Conservation (phyloP, 1,140 invertebrate genomes). For the Gyrodactylus bullatarudis region DNA sequence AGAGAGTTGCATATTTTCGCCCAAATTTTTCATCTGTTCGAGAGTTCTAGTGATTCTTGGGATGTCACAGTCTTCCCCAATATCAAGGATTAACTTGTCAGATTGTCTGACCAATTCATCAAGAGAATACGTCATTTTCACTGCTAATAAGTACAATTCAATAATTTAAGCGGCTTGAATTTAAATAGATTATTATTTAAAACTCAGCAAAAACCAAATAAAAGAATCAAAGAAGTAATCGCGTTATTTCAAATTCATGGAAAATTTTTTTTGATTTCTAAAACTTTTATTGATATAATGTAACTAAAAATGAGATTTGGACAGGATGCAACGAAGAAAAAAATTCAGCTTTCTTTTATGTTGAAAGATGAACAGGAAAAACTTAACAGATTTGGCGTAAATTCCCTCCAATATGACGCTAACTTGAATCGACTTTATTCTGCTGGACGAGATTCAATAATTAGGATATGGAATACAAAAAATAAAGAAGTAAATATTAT, state of each 20-base stretch:
- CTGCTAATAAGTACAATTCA: too few species aligned
- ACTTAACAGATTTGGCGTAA: constrained; percentile 66
- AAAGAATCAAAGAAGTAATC: too few species aligned
- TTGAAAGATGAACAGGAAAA: constrained; percentile 77
- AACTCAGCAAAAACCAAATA: too few species aligned
- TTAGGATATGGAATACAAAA: constrained; percentile 55
- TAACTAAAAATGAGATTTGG: background rate
- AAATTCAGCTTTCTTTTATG: constrained; percentile 57
- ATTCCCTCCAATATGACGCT: constrained; percentile 66
- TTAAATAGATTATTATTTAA: too few species aligned
- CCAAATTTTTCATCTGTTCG: background rate
- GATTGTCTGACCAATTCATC: constrained; percentile 9
- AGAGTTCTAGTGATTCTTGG: constrained; percentile 8
- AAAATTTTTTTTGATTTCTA: too few species aligned
- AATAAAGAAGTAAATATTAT: constrained; percentile 12
- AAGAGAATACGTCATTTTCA: background rate
- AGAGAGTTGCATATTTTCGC: background rate
- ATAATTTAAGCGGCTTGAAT: too few species aligned
- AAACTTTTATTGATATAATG: too few species aligned
- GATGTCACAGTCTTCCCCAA: constrained; percentile 4
- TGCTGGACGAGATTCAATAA: constrained; percentile 84
- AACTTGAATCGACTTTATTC: constrained; percentile 56
- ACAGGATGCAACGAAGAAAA: background rate
- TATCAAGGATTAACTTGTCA: background rate
- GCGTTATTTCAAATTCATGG: too few species aligned